Evolutionary conservation across 2,797 vertebrate genomes (phyloP), one percentile per base, ranked within the genome.

Genomic region (Xenopus petersii): DNA sequence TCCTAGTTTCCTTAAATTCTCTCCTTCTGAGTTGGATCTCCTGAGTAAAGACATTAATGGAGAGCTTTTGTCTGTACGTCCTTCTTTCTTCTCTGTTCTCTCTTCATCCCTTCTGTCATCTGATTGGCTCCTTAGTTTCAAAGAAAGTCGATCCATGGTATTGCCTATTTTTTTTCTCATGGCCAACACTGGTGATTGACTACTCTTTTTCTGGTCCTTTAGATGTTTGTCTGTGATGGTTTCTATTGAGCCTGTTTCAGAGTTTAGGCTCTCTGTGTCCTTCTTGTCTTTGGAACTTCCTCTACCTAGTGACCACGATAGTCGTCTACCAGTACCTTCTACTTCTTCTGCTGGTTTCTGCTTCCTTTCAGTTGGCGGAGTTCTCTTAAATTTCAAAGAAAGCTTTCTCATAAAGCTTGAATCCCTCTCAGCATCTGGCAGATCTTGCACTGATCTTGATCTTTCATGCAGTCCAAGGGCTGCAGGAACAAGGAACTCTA

Each of bases 361-460:
- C 10, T 94, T 93, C 56, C 89, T 92, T 69, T 98, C 96, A 0
- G 88, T 70, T 0, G 95, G 93, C 0, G 96, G 94, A 1, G 93
- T 91, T 80, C 92, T 89, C 80, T 89, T 94, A 71, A 99, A 86
- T 33, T 95, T 92, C 88, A 95, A 84, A 11, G 95, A 95, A 15
- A 96, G 87, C 79, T 95, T 95, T 81, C 89, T 95, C 85, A 97
- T 95, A 48, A 99, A 95, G 67, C 98, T 88, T 0, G 83, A 81
- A 75, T 98, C 96, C 80, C 94, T 95, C 72, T 94, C 89, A 79
- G 93, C 92, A 81, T 95, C 95, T 0, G 91, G 90, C 56, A 99
- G 91, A 83, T 98, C 95, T 84, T 94, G 96, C 72, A 98, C 96
- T 0, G 98, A 98, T 82, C 93, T 96, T 17, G 96, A 96, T 80